Evolutionary conservation across 2,113 vertebrate genomes (phyloP).

Genomic region (Hiodon tergisus): DNA sequence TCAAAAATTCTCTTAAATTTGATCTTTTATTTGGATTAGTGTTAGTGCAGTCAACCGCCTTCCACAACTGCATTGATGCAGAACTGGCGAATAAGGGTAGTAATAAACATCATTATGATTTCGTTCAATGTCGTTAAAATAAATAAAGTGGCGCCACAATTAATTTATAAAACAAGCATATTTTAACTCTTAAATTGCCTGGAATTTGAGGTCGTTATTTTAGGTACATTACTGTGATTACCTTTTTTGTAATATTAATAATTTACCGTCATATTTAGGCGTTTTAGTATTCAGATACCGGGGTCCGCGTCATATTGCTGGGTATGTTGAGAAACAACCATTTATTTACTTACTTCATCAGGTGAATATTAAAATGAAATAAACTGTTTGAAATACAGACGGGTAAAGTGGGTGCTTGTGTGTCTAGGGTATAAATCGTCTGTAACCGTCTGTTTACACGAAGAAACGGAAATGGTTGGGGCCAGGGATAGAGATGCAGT

Average conservation of each 20-base stretch:
- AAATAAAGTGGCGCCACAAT: not conserved
- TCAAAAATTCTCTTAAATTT: not conserved
- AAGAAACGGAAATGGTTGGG: not conserved
- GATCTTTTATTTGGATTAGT: constrained; percentile 27
- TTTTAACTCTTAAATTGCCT: not conserved
- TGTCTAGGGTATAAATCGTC: not conserved
- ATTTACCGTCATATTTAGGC: no score
- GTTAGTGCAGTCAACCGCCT: constrained; percentile 21
- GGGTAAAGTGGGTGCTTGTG: not conserved
- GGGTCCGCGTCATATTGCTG: no score
- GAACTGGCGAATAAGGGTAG: constrained; percentile 15
- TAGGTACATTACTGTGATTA: not conserved
- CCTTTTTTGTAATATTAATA: constrained; percentile 1
- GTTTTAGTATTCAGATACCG: no score
- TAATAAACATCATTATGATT: not conserved
- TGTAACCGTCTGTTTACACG: not conserved
- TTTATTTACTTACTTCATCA: no score
- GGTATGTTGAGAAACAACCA: no score
- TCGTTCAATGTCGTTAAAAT: not conserved
- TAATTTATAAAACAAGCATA: constrained; percentile 12
- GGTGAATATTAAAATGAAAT: no score
- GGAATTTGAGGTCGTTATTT: constrained; percentile 7
- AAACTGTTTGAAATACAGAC: no score
- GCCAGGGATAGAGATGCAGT: not conserved
- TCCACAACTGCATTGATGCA: constrained; percentile 39